These are phyloP conservation scores for Cybosia mesomella DNA, from an alignment of 2,888 invertebrate genomes.

Conservation along the genomic window DNA sequence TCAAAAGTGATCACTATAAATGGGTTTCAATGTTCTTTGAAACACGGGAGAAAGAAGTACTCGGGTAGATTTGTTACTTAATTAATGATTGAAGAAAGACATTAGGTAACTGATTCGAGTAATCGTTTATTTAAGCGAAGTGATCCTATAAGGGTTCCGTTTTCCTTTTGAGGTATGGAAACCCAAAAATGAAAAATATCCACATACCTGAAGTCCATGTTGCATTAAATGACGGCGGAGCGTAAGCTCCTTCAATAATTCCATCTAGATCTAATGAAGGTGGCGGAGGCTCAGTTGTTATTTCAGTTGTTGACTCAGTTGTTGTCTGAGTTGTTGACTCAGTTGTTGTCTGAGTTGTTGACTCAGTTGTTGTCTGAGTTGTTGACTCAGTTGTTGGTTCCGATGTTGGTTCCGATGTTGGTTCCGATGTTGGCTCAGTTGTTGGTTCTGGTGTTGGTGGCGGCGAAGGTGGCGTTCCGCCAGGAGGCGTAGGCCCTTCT, in stretches of 20 bases:
- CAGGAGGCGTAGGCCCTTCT: conserved; percentile 53
- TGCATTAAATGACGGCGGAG: conserved; percentile 91
- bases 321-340: conserved; percentile 14
- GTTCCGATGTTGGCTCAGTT: conserved; percentile 24
- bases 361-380: conserved; percentile 24
- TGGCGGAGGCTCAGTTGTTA: conserved; percentile 16
- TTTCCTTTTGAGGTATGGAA: background rate
- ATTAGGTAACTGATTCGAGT: no score
- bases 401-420: conserved; percentile 22
- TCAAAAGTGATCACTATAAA: no score
- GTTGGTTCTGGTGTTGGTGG: background rate
- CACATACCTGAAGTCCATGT: conserved; percentile 92
- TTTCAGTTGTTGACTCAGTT: conserved; percentile 13
- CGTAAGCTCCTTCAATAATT: conserved; percentile 89
- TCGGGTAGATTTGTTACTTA: no score
- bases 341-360: conserved; percentile 9
- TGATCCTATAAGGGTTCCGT: background rate
- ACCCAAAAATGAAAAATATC: background rate
- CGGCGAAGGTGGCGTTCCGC: conserved; percentile 20
- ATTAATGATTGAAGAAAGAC: no score
- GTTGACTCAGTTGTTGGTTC: background rate
- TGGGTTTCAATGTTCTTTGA: no score
- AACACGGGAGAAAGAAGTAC: no score
- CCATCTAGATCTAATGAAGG: conserved; percentile 88
- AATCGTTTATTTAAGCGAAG: no score